Base-by-base conservation (phyloP, 2,113 vertebrate genomes). In the Anoplopoma fimbria region DNA sequence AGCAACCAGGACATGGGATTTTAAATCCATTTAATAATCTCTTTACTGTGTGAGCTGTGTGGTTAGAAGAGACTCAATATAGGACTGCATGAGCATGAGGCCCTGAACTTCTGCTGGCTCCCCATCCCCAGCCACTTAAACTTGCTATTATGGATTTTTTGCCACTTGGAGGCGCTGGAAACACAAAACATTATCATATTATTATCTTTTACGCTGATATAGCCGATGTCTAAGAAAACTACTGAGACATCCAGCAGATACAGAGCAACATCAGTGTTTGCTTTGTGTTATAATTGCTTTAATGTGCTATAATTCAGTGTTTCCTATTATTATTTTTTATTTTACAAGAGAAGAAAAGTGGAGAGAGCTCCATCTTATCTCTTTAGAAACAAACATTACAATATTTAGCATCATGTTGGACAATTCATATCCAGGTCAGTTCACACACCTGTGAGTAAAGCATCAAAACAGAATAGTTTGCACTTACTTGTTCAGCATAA, bases 1-100 rank as follows among this genome's bases (percentile, higher is more conserved):
- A 62, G 27, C 57, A 69, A 69, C 74, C 71, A 81, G 61, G 40
- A 51, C 38, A 72, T 19, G 53, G 49, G 12, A 58, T 70, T 34
- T 63, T 38, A 78, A 89, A 85, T 71, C 71, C 69, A 84, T 85
- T 81, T 82, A 76, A 80, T 81, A 70, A 64, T 82, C 69, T 82
- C 57, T 79, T 65, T 63, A 77, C 70, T 40, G 9, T 75, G 45
- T 47, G 38, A 63, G 73, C 58, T 63, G 49, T 69, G 17, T 72
- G 81, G 38, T 64, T 58, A 68, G 75, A 55, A 45, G 42, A 61
- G 49, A 61, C 12, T 70, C 45, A 47, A 9, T 86, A 53, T 81
- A 73, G 71, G 45, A 42, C 13, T 69, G 36, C 10, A 65, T 40
- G 23, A 71, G 38, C 67, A 38, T 4, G 12, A 61, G 14, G 13